phyloP scores from a whole-genome alignment of 2,888 invertebrate genomes.

The Bellardia pandia region DNA sequence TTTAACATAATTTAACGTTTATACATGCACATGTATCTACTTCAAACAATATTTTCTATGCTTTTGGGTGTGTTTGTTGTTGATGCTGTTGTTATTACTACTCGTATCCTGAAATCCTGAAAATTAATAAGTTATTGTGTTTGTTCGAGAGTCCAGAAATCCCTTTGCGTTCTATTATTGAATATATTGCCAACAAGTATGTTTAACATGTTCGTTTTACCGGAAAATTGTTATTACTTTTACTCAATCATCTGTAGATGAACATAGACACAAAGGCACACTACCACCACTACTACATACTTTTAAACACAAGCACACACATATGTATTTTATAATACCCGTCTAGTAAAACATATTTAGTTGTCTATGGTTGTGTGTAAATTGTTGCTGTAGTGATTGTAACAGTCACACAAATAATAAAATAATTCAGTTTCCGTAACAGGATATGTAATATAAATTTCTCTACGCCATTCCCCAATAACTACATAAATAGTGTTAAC shows the following conservation, averaged over 20 bases:
- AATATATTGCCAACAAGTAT: slow-evolving; percentile 56
- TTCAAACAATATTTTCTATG: neutral
- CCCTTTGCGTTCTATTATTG: slow-evolving; percentile 38
- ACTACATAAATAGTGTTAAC: slow-evolving; percentile 36
- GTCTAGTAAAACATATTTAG: neutral
- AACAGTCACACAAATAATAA: slow-evolving; percentile 41
- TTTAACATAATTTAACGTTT: neutral
- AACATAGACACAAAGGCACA: neutral
- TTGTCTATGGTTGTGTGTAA: neutral
- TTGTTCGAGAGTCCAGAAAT: slow-evolving; percentile 61
- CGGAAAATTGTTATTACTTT: slow-evolving; percentile 73
- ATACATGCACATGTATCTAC: neutral
- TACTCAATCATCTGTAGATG: slow-evolving; percentile 67
- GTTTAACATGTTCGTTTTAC: slow-evolving; percentile 66
- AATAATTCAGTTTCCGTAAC: slow-evolving; percentile 52
- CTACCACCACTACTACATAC: no score
- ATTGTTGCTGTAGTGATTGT: neutral
- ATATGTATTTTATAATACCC: neutral
- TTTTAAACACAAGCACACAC: neutral
- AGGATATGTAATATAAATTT: slow-evolving; percentile 62
- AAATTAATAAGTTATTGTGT: slow-evolving; percentile 67
- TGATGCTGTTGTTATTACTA: neutral
- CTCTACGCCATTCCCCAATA: slow-evolving; percentile 7
- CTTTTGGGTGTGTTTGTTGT: neutral
- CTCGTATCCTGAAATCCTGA: slow-evolving; percentile 38